Evolutionary conservation across 2,797 vertebrate genomes (phyloP).

Genomic region (Thamnophis elegans): DNA sequence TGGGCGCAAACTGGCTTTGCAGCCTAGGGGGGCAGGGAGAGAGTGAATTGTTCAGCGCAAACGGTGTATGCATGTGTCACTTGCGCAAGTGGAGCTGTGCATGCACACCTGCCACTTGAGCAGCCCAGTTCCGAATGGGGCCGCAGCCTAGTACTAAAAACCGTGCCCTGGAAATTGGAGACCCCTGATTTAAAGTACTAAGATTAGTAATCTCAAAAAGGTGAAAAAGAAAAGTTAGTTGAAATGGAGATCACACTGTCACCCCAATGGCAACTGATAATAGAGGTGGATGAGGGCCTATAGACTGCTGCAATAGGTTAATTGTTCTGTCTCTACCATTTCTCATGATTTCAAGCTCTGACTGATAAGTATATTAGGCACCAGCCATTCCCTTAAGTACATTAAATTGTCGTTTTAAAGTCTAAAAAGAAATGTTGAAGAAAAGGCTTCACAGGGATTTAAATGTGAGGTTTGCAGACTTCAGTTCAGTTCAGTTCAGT

Average conservation of each 20-base stretch:
- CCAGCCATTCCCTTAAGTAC: not conserved
- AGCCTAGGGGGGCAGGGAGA: no score
- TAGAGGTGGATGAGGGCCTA: not conserved
- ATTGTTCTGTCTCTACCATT: not conserved
- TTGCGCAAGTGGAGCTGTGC: not conserved
- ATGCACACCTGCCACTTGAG: not conserved
- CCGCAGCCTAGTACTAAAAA: not conserved
- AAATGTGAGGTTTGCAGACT: not conserved
- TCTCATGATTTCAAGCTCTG: not conserved
- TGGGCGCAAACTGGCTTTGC: not conserved
- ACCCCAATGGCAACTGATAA: not conserved
- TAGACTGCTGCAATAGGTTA: not conserved
- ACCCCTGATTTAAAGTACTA: not conserved
- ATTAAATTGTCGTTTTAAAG: not conserved
- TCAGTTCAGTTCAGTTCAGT: no score
- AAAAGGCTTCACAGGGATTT: rapidly evolving
- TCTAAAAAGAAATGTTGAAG: not conserved
- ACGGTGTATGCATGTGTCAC: not conserved
- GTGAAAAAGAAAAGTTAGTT: not conserved
- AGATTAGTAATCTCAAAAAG: not conserved
- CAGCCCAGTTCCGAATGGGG: not conserved
- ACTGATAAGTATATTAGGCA: not conserved
- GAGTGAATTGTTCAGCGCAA: not conserved
- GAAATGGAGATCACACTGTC: not conserved
- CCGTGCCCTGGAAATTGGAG: rapidly evolving